These are phyloP conservation scores for Ochropleura leucogaster DNA, from an alignment of 2,888 invertebrate genomes.

Conservation along the genomic window DNA sequence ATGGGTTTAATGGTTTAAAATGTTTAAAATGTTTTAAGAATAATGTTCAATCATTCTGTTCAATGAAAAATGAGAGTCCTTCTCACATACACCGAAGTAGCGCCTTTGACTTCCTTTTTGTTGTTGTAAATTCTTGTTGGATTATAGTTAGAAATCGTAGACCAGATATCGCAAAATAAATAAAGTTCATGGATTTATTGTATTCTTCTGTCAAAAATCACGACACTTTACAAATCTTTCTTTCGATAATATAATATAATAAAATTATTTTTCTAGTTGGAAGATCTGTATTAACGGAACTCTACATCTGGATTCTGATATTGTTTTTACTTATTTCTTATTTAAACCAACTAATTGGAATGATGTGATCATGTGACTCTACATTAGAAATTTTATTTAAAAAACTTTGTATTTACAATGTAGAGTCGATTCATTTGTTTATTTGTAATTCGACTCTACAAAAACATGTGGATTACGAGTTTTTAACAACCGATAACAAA, in stretches of 20 bases:
- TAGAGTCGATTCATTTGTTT: constrained; percentile 10
- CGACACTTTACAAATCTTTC: not conserved
- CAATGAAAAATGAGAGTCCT: constrained; percentile 70
- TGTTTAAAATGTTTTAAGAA: constrained; percentile 70
- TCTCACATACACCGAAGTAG: constrained; percentile 80
- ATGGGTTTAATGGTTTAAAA: constrained; percentile 69
- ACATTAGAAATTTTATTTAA: too few species aligned
- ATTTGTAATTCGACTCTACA: constrained; percentile 12
- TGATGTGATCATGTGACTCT: not conserved
- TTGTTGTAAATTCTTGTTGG: not conserved
- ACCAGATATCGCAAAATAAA: not conserved
- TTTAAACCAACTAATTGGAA: not conserved
- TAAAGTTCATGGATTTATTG: not conserved
- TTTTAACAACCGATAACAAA: constrained; percentile 22
- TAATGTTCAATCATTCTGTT: constrained; percentile 82
- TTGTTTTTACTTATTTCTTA: not conserved
- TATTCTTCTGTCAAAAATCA: not conserved
- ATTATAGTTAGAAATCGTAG: not conserved
- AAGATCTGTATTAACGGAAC: not conserved
- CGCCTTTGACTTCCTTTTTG: constrained; percentile 82
- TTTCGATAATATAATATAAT: not conserved
- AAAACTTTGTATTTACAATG: not conserved
- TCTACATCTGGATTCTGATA: constrained; percentile 4
- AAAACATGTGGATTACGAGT: not conserved
- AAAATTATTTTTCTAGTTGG: not conserved